Percentiles rank a stretch among this genome's conserved stretches.
Conservation (phyloP, 1,140 invertebrate species). For the Galendromus occidentalis region DNA sequence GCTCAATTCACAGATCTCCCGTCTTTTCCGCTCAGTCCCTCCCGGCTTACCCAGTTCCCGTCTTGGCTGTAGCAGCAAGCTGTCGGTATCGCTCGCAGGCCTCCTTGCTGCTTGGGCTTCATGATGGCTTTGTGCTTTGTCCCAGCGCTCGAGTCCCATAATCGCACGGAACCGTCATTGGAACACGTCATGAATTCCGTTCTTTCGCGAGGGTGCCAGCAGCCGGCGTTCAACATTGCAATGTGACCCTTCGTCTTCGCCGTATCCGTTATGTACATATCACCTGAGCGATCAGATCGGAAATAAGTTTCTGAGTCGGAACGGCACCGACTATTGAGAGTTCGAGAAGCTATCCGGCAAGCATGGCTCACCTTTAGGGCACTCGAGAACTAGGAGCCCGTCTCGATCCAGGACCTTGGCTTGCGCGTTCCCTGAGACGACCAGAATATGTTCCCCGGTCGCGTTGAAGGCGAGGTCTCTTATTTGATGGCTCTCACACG, state of each 20-base stretch:
- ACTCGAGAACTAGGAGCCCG: slow-evolving; percentile 85
- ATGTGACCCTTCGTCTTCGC: slow-evolving; percentile 86
- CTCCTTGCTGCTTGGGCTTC: slow-evolving; percentile 66
- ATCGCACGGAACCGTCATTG: slow-evolving; percentile 50
- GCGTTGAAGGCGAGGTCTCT: slow-evolving; percentile 69
- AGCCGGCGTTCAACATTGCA: slow-evolving; percentile 66
- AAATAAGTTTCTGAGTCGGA: background rate
- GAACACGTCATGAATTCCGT: slow-evolving; percentile 88
- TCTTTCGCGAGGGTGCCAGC: slow-evolving; percentile 75
- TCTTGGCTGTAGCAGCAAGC: slow-evolving; percentile 64
- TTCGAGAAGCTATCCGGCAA: background rate
- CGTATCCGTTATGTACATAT: slow-evolving; percentile 90
- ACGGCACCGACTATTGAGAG: background rate
- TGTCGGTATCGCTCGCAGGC: slow-evolving; percentile 68
- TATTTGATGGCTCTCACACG: slow-evolving; percentile 78
- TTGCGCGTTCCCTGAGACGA: slow-evolving; percentile 61
- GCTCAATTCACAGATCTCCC: too few relatives aligned
- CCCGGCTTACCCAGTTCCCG: slow-evolving; percentile 48
- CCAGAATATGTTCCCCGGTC: slow-evolving; percentile 81
- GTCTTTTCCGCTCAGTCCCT: too few relatives aligned
- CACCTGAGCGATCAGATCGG: slow-evolving; percentile 33
- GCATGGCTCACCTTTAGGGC: slow-evolving; percentile 43
- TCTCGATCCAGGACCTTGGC: slow-evolving; percentile 89
- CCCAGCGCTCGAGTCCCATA: slow-evolving; percentile 60
- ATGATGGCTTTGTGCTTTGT: slow-evolving; percentile 62